phyloP scores from a whole-genome alignment of 2,888 invertebrate genomes.

The Philereme vetulata region DNA sequence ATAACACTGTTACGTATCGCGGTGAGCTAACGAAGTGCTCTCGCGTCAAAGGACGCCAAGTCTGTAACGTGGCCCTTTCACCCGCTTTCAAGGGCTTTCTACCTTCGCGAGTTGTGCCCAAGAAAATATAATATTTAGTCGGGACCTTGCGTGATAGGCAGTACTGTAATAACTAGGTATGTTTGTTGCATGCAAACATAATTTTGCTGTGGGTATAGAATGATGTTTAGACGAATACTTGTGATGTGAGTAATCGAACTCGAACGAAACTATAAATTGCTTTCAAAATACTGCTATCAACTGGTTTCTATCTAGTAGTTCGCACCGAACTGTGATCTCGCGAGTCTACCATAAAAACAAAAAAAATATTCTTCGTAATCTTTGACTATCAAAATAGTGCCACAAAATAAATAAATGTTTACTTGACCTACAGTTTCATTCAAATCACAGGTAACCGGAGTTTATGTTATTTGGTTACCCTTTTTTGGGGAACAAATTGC shows the following conservation, averaged over 20 bases:
- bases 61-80: constrained; percentile 52
- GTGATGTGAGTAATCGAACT: neutral
- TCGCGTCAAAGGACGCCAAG: constrained; percentile 54
- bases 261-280: neutral
- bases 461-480: too few species aligned
- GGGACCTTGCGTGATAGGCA: neutral
- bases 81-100: constrained; percentile 43
- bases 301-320: neutral
- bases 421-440: too few species aligned
- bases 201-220: neutral
- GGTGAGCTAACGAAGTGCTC: constrained; percentile 62
- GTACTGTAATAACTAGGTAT: neutral
- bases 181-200: neutral
- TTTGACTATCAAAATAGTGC: too few species aligned
- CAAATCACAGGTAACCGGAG: too few species aligned
- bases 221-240: neutral
- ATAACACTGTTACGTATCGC: constrained; percentile 55
- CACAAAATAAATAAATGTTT: too few species aligned
- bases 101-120: constrained; percentile 13
- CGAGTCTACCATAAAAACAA: too few species aligned
- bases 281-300: neutral
- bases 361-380: too few species aligned
- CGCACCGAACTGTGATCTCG: too few species aligned
- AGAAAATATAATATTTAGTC: constrained; percentile 11
- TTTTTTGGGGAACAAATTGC: too few species aligned